phyloP scores from a whole-genome alignment of 2,888 invertebrate species.

The Eugnorisma glareosa region DNA sequence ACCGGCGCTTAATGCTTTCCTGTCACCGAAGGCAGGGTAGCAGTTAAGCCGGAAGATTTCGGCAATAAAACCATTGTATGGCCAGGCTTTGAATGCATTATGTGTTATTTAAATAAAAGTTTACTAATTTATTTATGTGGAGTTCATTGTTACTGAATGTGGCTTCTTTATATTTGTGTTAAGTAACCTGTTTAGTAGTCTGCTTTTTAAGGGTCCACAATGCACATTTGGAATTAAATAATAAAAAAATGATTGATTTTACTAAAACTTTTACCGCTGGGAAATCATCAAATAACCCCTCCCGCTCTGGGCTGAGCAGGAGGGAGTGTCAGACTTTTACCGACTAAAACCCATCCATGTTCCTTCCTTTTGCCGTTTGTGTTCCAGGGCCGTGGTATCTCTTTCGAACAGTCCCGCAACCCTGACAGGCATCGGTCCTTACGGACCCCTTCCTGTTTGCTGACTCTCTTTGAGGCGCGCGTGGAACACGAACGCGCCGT shows the following conservation, averaged over 20 bases:
- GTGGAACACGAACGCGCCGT: too few species aligned
- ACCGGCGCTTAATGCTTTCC: slow-evolving; percentile 62
- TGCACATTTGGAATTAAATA: neutral
- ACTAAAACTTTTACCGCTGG: too few species aligned
- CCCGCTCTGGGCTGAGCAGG: too few species aligned
- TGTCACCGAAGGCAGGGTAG: slow-evolving; percentile 27
- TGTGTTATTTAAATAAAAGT: slow-evolving; percentile 46
- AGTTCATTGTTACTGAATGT: slow-evolving; percentile 18
- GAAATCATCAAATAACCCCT: too few species aligned
- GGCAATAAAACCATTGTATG: slow-evolving; percentile 57
- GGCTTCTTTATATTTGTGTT: slow-evolving; percentile 7
- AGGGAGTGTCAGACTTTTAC: too few species aligned
- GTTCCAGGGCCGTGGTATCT: too few species aligned
- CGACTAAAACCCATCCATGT: too few species aligned
- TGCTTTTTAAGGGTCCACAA: neutral
- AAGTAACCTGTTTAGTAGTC: neutral
- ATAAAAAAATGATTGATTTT: neutral
- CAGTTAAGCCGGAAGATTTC: slow-evolving; percentile 60
- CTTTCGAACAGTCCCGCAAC: too few species aligned
- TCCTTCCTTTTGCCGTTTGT: too few species aligned
- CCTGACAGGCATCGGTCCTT: too few species aligned
- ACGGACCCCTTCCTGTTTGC: too few species aligned
- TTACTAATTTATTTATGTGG: slow-evolving; percentile 31
- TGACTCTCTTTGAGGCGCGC: too few species aligned
- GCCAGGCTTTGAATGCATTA: slow-evolving; percentile 38